These are phyloP conservation scores for Daptonema setosum DNA, from an alignment of 2,888 invertebrate species.

Conservation along the genomic window DNA sequence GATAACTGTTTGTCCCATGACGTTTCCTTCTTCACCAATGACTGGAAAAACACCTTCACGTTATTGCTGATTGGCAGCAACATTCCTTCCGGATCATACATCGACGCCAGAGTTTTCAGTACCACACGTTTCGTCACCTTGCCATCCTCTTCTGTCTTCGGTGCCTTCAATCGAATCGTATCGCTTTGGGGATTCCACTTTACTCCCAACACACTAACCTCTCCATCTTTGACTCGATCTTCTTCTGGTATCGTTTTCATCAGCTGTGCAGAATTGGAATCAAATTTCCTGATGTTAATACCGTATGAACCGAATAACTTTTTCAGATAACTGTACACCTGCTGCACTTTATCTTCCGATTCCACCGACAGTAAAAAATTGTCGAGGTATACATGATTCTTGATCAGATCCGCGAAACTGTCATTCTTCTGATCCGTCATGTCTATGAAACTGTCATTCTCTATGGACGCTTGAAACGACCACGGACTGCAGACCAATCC, in stretches of 20 bases:
- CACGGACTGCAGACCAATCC: slow-evolving; percentile 2
- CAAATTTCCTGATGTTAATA: slow-evolving; percentile 4
- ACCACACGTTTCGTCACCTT: neutral
- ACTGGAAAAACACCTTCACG: neutral
- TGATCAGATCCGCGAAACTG: too few species aligned
- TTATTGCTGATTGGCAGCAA: neutral
- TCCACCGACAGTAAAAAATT: too few species aligned
- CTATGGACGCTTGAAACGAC: neutral
- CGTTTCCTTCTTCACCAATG: neutral
- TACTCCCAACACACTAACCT: slow-evolving; percentile 1
- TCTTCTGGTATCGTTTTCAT: neutral
- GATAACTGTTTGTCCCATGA: too few species aligned
- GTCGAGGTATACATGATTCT: slow-evolving; percentile 1
- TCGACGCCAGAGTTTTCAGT: neutral
- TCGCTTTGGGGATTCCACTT: neutral
- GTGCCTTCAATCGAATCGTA: neutral
- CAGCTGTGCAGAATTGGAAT: neutral
- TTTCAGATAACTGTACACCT: neutral
- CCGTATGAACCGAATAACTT: too few species aligned
- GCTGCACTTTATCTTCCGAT: neutral
- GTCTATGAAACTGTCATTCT: too few species aligned
- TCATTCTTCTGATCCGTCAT: too few species aligned
- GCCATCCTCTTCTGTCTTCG: neutral
- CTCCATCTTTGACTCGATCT: neutral
- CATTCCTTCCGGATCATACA: neutral